These are phyloP conservation scores for Tetragonula clypearis DNA, from an alignment of 1,140 invertebrate genomes.

Conservation along the genomic window DNA sequence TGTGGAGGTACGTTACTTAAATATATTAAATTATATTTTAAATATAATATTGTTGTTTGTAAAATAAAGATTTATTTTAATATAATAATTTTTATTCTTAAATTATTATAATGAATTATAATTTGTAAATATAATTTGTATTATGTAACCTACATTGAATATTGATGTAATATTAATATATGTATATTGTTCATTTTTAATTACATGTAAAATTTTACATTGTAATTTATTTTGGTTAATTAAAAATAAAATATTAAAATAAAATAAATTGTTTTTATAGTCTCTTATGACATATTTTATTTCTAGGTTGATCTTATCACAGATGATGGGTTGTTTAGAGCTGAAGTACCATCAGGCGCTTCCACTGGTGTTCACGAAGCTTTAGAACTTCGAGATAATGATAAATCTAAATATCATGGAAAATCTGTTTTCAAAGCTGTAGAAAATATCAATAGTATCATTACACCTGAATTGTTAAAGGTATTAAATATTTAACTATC, in stretches of 20 bases:
- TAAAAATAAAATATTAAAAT: not conserved
- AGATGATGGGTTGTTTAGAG: constrained; percentile 94
- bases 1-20: constrained; percentile 90
- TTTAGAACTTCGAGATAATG: constrained; percentile 96
- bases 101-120: not conserved
- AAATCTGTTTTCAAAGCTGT: constrained; percentile 98
- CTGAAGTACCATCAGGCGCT: constrained; percentile 98
- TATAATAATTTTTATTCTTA: not conserved
- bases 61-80: not conserved
- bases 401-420: constrained; percentile 95
- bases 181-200: not conserved
- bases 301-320: constrained; percentile 83
- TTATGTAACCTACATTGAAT: not conserved
- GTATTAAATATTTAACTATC: constrained; percentile 73
- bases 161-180: not conserved
- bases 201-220: not conserved
- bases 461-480: constrained; percentile 93
- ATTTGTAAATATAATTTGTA: not conserved
- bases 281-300: constrained; percentile 28
- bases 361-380: constrained; percentile 99
- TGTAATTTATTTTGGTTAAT: too few species aligned
- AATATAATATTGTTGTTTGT: not conserved
- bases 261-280: constrained; percentile 59
- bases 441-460: constrained; percentile 94
- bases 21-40: not conserved